These are phyloP conservation scores for Tragelaphus imberbis DNA, from an alignment of 2,113 vertebrate genomes.

Conservation along the genomic window DNA sequence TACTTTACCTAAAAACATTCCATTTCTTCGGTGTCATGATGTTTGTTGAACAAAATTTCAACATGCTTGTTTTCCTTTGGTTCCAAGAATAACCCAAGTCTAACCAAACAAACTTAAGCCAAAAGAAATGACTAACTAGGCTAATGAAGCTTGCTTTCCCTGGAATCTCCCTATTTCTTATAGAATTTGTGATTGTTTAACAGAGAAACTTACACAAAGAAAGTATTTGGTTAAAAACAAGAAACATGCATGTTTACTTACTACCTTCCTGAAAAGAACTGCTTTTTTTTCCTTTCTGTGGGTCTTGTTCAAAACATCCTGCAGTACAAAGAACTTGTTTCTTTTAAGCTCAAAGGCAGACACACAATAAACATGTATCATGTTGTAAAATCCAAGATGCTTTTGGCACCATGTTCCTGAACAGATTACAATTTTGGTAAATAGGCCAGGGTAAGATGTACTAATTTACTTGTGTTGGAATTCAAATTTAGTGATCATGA, in stretches of 20 bases:
- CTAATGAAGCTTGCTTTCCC: conserved; percentile 16
- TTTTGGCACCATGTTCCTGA: conserved; percentile 23
- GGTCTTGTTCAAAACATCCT: conserved; percentile 27
- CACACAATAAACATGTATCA: neutral
- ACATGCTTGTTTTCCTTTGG: conserved; percentile 50
- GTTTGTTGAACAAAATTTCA: conserved; percentile 2
- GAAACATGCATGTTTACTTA: conserved; percentile 5
- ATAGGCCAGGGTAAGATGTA: conserved; percentile 21
- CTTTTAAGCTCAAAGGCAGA: neutral
- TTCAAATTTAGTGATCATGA: conserved; percentile 32
- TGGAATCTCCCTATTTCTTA: conserved; percentile 28
- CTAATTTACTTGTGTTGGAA: conserved; percentile 23
- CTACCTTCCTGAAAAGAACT: neutral
- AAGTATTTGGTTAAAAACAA: conserved; percentile 47
- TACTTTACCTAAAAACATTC: conserved; percentile 10
- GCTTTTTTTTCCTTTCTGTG: neutral
- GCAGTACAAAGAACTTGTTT: neutral
- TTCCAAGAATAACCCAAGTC: conserved; percentile 46
- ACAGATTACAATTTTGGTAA: conserved; percentile 47
- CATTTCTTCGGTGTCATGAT: neutral
- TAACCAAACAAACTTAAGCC: neutral
- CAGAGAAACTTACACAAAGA: conserved; percentile 38
- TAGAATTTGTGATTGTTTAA: conserved; percentile 14
- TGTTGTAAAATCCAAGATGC: conserved; percentile 22
- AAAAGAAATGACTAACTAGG: neutral